Evolutionary conservation across 1,140 invertebrate species (phyloP).

Genomic region (Eumaeus atala): DNA sequence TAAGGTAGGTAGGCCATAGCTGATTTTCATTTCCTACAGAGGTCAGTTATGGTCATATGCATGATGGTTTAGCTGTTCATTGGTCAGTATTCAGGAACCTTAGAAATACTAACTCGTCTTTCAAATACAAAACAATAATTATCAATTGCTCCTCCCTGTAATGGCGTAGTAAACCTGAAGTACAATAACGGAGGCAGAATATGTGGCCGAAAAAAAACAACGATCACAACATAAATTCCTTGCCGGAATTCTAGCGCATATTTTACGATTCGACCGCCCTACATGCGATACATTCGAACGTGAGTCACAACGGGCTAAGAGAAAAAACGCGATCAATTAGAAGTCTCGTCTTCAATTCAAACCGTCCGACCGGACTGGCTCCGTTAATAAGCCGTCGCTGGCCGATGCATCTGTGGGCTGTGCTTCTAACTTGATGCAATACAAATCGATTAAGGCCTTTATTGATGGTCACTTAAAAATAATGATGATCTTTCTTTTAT

Average conservation of each 20-base stretch:
- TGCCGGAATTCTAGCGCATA: constrained; percentile 4
- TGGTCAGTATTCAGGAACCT: too few relatives aligned
- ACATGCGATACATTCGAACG: constrained; percentile 12
- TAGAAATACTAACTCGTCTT: too few relatives aligned
- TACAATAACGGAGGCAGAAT: background rate
- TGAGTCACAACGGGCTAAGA: constrained; percentile 20
- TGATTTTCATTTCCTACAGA: too few relatives aligned
- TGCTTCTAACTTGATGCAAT: constrained; percentile 1
- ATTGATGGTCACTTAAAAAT: background rate
- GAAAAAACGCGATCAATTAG: constrained; percentile 32
- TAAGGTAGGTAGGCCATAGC: too few relatives aligned
- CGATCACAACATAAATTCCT: background rate
- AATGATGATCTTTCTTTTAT: too few relatives aligned
- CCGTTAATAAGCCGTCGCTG: constrained; percentile 22
- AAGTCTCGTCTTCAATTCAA: constrained; percentile 29
- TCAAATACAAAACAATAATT: too few relatives aligned
- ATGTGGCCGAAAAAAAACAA: too few relatives aligned
- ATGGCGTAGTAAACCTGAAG: constrained; percentile 9
- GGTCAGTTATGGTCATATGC: too few relatives aligned
- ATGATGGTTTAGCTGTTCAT: too few relatives aligned
- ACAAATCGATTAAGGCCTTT: constrained; percentile 8
- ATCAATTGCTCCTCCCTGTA: background rate
- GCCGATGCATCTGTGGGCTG: background rate
- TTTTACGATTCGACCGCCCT: constrained; percentile 1
- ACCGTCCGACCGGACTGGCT: constrained; percentile 21